Evolutionary conservation across 2,888 invertebrate species (phyloP), one percentile per base, ranked within the genome.

Genomic region (Chamaedrilus cognettii): DNA sequence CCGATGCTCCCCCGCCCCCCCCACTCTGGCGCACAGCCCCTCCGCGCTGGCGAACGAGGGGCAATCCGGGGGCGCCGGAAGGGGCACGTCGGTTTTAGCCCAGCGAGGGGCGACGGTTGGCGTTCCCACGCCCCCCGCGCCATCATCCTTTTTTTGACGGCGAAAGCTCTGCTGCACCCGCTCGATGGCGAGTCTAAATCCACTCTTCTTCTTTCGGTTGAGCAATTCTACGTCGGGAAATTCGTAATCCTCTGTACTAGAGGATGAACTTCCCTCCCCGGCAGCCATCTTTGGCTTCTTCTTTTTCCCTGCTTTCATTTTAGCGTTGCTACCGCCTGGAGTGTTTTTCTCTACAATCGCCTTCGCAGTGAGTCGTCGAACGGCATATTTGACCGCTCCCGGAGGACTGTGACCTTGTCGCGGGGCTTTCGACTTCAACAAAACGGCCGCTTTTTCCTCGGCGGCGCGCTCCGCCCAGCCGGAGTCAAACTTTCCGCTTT

Each of bases 191-290:
- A 71, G 59, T 31, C 69, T 62, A 52, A 74, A 74, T 64, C 70
- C 60, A 30, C 67, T 69, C 61, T 74, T 74, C 65, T 74, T 74
- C 67, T 72, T 70, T 19, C 73, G 63, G 11, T 60, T 56, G 15
- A 72, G 50, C 5, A 73, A 60, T 51, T 73, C 68, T 5, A 62
- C 61, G 51, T 74, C 69, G n/a, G 65, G 52, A 35, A 68, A 67
- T 35, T 74, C 73, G 60, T 72, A 72, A 51, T 72, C 73, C 55
- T 74, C 74, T 0, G 74, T 72, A 33, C 70, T 70, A 23, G 72
- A 65, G 28, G 70, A 70, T 28, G 70, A 69, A 3, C 31, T 35
- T 15, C 51, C 64, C n/a, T 50, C 35, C 26, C 55, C 64, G 15
- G 60, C 52, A 35, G 57, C 58, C 34, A 7, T 31, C 32, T 50